Evolutionary conservation across 2,888 invertebrate species (phyloP).

Genomic region (Synanthedon myopaeformis): DNA sequence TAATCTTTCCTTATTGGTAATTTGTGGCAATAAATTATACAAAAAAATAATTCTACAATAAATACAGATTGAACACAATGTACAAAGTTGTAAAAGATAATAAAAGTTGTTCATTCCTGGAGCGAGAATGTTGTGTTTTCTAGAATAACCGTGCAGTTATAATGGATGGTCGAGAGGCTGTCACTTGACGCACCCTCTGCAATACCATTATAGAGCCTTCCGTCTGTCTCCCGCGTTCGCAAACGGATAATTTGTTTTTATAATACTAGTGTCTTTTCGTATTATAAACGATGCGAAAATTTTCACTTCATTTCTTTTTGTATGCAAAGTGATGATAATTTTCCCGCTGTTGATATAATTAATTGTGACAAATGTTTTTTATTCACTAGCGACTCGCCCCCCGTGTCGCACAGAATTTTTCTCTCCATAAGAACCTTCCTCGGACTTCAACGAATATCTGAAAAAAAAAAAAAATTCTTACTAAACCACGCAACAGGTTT

Average conservation of each 20-base stretch:
- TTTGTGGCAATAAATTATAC: too few relatives aligned
- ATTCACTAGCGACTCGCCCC: too few relatives aligned
- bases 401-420: too few relatives aligned
- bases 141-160: constrained; percentile 44
- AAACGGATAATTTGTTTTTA: constrained; percentile 35
- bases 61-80: too few relatives aligned
- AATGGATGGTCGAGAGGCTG: constrained; percentile 55
- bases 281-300: constrained; percentile 3
- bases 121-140: background rate
- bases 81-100: too few relatives aligned
- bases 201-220: constrained; percentile 53
- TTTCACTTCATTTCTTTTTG: background rate
- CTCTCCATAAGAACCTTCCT: too few relatives aligned
- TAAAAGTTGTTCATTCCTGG: background rate
- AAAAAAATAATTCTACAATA: too few relatives aligned
- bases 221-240: constrained; percentile 23
- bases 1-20: too few relatives aligned
- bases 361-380: too few relatives aligned
- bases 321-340: background rate
- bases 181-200: constrained; percentile 65
- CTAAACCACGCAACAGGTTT: too few relatives aligned
- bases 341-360: background rate
- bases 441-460: too few relatives aligned
- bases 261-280: constrained; percentile 1
- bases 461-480: too few relatives aligned